Percentiles rank a stretch among this genome's conserved stretches.
phyloP scores from a whole-genome alignment of 2,797 vertebrate species.

The Ataeniobius toweri region DNA sequence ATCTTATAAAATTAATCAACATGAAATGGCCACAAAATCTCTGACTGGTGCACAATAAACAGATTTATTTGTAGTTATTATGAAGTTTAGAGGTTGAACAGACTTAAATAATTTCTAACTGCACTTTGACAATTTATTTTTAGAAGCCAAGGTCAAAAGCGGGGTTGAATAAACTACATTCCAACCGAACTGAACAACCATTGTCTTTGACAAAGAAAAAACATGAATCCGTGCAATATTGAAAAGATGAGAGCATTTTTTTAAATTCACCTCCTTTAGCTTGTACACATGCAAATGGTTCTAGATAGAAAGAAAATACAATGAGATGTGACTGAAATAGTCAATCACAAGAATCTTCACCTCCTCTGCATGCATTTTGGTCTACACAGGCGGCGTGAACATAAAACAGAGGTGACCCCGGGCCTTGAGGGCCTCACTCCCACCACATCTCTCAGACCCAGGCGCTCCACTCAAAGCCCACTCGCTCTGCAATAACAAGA shows the following conservation, averaged over 20 bases:
- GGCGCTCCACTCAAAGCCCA: constrained; percentile 13
- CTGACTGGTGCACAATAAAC: constrained; percentile 32
- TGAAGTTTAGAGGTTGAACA: constrained; percentile 42
- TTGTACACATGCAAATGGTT: constrained; percentile 27
- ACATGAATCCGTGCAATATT: constrained; percentile 23
- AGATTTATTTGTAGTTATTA: constrained; percentile 35
- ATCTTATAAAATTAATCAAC: not conserved
- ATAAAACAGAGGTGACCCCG: constrained; percentile 72
- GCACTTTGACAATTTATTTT: constrained; percentile 64
- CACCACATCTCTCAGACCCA: constrained; percentile 59
- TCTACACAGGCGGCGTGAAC: constrained; percentile 54
- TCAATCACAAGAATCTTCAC: constrained; percentile 37
- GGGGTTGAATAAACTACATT: constrained; percentile 51
- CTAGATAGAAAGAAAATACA: constrained; percentile 11
- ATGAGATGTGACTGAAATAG: constrained; percentile 35
- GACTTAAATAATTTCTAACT: constrained; percentile 52
- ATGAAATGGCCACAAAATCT: not conserved
- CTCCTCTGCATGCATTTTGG: constrained; percentile 47
- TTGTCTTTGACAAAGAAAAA: constrained; percentile 29
- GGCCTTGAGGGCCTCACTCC: constrained; percentile 56
- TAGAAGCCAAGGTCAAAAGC: constrained; percentile 59
- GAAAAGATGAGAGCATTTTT: not conserved
- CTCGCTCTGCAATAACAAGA: constrained; percentile 54
- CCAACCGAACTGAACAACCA: constrained; percentile 22
- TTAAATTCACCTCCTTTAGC: constrained; percentile 23